phyloP scores from a whole-genome alignment of 2,797 vertebrate genomes.

The Schizopygopsis malacanthus region DNA sequence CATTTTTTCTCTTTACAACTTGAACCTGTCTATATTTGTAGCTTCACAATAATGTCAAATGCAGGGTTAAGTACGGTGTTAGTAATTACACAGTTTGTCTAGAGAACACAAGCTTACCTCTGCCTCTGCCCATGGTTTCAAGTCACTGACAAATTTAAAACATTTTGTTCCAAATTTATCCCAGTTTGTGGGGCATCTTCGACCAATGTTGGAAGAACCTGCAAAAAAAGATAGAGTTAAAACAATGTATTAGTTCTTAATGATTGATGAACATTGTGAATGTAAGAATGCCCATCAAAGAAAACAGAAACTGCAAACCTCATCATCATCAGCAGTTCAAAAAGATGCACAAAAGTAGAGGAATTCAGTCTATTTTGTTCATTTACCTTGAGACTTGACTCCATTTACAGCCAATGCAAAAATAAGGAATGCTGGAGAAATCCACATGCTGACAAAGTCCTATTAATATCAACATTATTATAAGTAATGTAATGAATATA shows the following conservation, averaged over 20 bases:
- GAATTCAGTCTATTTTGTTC: not conserved
- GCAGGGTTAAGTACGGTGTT: not conserved
- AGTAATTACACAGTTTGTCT: not conserved
- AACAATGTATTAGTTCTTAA: not conserved
- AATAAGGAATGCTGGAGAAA: constrained; percentile 9
- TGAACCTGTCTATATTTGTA: not conserved
- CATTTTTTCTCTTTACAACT: not conserved
- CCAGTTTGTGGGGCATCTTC: constrained; percentile 7
- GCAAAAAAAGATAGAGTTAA: not conserved
- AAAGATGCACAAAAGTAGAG: not conserved
- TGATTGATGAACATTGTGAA: not conserved
- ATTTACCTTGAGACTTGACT: not conserved
- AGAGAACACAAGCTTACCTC: constrained; percentile 29
- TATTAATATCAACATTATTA: constrained; percentile 10
- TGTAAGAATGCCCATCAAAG: not conserved
- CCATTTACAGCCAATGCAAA: constrained; percentile 12
- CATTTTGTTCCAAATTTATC: constrained; percentile 35
- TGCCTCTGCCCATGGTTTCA: constrained; percentile 42
- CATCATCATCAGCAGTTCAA: not conserved
- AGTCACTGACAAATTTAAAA: constrained; percentile 25
- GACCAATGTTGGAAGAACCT: not conserved
- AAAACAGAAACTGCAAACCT: not conserved
- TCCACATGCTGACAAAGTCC: constrained; percentile 19
- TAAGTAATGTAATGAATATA: not conserved
- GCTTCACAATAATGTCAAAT: not conserved